Conservation (phyloP, 1,140 invertebrate genomes). For the Lepidurus packardi region DNA sequence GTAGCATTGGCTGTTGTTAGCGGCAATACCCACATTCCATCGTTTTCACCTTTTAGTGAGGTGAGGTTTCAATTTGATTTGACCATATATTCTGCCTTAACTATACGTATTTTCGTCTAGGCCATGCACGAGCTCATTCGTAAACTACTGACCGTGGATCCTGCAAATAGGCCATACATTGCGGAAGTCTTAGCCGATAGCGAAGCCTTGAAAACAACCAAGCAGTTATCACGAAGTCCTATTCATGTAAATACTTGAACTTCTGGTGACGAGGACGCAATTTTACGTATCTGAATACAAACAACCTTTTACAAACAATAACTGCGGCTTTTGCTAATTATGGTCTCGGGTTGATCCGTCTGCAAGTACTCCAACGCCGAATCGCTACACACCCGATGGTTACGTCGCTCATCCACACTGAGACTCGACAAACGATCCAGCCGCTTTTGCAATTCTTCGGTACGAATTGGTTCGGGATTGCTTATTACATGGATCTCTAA, state of each 20-base stretch:
- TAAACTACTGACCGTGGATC: slow-evolving; percentile 22
- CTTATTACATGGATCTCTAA: not conserved
- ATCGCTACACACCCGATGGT: not conserved
- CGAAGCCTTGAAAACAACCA: not conserved
- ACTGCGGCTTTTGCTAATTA: slow-evolving; percentile 3
- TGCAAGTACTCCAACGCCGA: not conserved
- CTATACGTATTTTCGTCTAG: not conserved
- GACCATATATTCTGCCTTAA: not conserved
- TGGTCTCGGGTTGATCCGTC: not conserved
- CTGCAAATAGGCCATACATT: slow-evolving; percentile 23
- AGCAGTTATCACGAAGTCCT: slow-evolving; percentile 5
- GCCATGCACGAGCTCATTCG: slow-evolving; percentile 24
- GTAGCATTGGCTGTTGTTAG: slow-evolving; percentile 77
- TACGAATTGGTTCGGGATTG: too few relatives aligned
- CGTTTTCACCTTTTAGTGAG: slow-evolving; percentile 59
- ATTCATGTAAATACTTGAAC: slow-evolving; percentile 3
- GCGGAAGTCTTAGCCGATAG: slow-evolving; percentile 23
- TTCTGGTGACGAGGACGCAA: not conserved
- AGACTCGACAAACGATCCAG: not conserved
- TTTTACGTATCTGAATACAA: not conserved
- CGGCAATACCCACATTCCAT: slow-evolving; percentile 66
- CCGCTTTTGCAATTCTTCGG: not conserved
- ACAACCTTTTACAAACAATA: not conserved
- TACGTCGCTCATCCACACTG: not conserved
- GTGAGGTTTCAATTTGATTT: slow-evolving; percentile 29